These are phyloP conservation scores for Planiliza haematocheilus DNA, from an alignment of 2,113 vertebrate species.

Conservation along the genomic window DNA sequence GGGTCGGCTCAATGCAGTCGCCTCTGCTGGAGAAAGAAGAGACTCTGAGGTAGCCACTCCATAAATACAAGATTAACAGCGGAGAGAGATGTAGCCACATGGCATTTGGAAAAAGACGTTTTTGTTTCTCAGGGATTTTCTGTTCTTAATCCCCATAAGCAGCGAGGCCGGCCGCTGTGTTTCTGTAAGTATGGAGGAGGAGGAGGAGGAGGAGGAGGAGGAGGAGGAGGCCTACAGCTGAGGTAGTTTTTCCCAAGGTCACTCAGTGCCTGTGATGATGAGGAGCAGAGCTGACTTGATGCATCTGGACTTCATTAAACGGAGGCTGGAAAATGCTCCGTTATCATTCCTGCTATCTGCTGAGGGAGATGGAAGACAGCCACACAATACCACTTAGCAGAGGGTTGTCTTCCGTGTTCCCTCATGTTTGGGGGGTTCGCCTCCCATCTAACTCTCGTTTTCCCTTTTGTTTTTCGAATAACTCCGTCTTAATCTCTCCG, in stretches of 20 bases:
- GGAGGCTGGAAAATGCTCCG: constrained; percentile 56
- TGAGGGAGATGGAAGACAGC: constrained; percentile 63
- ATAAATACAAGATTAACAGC: constrained; percentile 30
- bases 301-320: constrained; percentile 78
- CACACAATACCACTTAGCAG: constrained; percentile 57
- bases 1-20: constrained; percentile 3
- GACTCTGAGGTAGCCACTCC: constrained; percentile 7
- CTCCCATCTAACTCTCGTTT: constrained; percentile 56
- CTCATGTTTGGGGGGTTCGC: constrained; percentile 56
- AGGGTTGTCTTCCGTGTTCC: constrained; percentile 62
- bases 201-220: constrained; percentile 14
- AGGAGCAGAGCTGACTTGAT: constrained; percentile 65
- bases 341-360: constrained; percentile 71
- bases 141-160: constrained; percentile 45
- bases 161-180: constrained; percentile 17
- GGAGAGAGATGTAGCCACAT: constrained; percentile 34
- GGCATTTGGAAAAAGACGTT: constrained; percentile 41
- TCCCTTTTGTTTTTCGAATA: constrained; percentile 61
- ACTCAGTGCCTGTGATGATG: constrained; percentile 56
- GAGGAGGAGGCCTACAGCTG: constrained; percentile 42
- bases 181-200: constrained; percentile 36
- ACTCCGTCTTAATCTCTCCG: constrained; percentile 59
- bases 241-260: constrained; percentile 68
- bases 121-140: constrained; percentile 53
- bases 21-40: constrained; percentile 10